phyloP scores from a whole-genome alignment of 2,797 vertebrate species.

The Sebastiscus tertius region DNA sequence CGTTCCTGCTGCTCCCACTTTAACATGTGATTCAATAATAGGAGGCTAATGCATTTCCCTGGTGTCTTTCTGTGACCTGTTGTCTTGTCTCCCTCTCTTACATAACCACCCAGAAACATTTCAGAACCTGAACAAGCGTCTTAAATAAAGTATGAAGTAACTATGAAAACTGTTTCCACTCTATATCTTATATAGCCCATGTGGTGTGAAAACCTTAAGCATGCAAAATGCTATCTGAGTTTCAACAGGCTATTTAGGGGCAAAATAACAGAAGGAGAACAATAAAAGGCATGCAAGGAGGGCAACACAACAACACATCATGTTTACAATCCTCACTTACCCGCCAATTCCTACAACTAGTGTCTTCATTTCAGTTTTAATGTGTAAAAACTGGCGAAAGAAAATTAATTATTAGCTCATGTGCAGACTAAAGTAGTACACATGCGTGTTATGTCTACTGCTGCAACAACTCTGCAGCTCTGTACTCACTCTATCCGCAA shows the following conservation, averaged over 20 bases:
- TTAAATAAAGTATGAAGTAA: background rate
- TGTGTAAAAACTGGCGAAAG: background rate
- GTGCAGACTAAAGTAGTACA: background rate
- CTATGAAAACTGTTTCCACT: background rate
- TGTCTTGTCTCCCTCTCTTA: background rate
- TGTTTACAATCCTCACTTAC: conserved; percentile 67
- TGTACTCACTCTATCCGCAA: conserved; percentile 17
- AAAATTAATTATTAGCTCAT: background rate
- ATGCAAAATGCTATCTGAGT: background rate
- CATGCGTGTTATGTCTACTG: rapidly evolving
- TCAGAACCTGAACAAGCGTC: background rate
- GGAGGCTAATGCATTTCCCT: background rate
- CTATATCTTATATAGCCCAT: background rate
- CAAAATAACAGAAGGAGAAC: background rate
- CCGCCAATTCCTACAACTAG: conserved; percentile 91
- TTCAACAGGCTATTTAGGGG: background rate
- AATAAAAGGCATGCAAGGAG: background rate
- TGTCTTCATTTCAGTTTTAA: conserved; percentile 80
- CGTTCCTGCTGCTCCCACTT: background rate
- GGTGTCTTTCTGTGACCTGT: background rate
- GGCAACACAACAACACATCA: background rate
- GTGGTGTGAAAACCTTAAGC: background rate
- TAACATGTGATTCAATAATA: background rate
- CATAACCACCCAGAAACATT: background rate
- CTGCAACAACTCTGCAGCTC: background rate